Conservation (phyloP, 1,140 invertebrate species). For the Asobara japonica region DNA sequence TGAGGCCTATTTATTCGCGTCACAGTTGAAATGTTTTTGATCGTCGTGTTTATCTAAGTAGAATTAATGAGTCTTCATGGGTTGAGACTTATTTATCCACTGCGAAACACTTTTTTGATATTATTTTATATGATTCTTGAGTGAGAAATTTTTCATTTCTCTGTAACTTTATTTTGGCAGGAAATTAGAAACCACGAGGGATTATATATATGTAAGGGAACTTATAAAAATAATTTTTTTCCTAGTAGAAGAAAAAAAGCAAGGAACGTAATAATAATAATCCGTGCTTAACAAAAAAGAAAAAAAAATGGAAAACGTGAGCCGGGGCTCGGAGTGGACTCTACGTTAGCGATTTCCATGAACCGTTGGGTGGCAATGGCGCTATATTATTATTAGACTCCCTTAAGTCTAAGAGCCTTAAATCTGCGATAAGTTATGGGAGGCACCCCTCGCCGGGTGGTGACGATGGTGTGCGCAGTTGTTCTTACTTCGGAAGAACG, state of each 20-base stretch:
- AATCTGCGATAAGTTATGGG: conserved; percentile 69
- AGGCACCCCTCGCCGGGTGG: conserved; percentile 51
- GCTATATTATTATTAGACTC: conserved; percentile 70
- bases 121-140: no score
- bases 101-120: neutral
- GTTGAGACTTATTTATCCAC: no score
- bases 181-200: no score
- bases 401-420: conserved; percentile 69
- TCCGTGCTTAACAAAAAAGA: neutral
- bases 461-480: neutral
- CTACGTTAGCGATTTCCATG: conserved; percentile 53
- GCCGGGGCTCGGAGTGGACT: neutral
- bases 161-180: no score
- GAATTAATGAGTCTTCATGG: neutral
- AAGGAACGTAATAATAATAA: neutral
- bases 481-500: conserved; percentile 27
- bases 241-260: neutral
- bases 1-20: conserved; percentile 20
- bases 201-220: no score
- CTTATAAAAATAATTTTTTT: no score
- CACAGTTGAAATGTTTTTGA: neutral
- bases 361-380: conserved; percentile 53
- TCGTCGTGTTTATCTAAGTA: neutral
- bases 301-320: neutral
- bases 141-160: no score